Percentiles rank a stretch among this genome's conserved stretches.
Conservation (phyloP, 2,888 invertebrate genomes). For the Julus scandinavius region DNA sequence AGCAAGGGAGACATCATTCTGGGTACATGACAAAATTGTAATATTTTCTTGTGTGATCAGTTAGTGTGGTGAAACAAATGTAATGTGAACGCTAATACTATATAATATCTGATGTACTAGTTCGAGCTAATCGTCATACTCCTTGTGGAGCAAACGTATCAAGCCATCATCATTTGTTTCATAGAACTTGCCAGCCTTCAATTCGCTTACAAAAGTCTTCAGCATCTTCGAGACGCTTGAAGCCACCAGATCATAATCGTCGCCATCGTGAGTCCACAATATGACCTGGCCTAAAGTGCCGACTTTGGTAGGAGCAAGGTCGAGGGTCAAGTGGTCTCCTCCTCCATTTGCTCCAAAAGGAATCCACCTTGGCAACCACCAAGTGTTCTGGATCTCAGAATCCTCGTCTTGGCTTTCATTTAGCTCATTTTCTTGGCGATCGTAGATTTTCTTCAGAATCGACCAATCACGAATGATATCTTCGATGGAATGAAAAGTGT, state of each 20-base stretch:
- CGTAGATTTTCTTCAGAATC: neutral
- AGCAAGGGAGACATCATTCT: too few relatives aligned
- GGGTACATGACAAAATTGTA: too few relatives aligned
- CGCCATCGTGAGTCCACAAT: neutral
- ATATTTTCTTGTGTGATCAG: too few relatives aligned
- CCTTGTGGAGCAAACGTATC: too few relatives aligned
- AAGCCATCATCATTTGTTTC: too few relatives aligned
- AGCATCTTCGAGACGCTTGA: too few relatives aligned
- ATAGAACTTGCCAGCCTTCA: neutral
- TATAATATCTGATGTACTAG: too few relatives aligned
- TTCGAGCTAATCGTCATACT: too few relatives aligned
- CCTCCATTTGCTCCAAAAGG: neutral
- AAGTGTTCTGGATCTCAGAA: neutral
- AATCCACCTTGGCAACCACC: neutral
- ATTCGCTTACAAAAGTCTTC: too few relatives aligned
- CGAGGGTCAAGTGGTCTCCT: neutral
- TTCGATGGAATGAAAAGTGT: neutral
- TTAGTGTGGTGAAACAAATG: too few relatives aligned
- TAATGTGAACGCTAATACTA: too few relatives aligned
- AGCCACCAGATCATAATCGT: too few relatives aligned
- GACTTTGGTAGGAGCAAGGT: neutral
- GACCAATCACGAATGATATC: neutral
- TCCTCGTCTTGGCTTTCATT: neutral
- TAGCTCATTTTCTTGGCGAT: neutral
- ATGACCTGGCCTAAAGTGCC: neutral